Conservation (phyloP, 1,140 invertebrate species). For the Cotesia chilonis region DNA sequence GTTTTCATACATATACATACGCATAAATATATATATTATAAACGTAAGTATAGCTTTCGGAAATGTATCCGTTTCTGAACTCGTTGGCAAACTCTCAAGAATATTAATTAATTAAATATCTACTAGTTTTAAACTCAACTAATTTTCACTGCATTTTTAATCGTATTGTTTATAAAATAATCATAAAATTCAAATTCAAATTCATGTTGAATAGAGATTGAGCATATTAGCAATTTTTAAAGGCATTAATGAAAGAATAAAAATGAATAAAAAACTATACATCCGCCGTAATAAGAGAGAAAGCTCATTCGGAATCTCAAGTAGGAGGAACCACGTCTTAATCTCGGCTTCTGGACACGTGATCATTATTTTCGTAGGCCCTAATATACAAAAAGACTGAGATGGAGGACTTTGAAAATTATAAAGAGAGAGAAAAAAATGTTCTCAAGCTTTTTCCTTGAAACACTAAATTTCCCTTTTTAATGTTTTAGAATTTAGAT, state of each 20-base stretch:
- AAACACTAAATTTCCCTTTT: conserved; percentile 9
- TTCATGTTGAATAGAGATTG: not conserved
- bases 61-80: not conserved
- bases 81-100: not conserved
- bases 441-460: conserved; percentile 2
- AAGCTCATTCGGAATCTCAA: conserved; percentile 50
- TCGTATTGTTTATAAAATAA: not conserved
- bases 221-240: not conserved
- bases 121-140: no score
- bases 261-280: conserved; percentile 29
- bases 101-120: no score
- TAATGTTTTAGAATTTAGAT: not conserved
- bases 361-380: conserved; percentile 46
- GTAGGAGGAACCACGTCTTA: conserved; percentile 33
- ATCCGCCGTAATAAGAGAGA: conserved; percentile 45
- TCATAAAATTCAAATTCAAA: not conserved
- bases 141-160: not conserved
- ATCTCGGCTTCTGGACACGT: conserved; percentile 8
- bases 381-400: no score
- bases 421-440: conserved; percentile 31
- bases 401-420: conserved; percentile 26
- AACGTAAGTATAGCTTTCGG: no score
- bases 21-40: no score
- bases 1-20: not conserved
- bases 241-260: conserved; percentile 5